phyloP scores from a whole-genome alignment of 2,888 invertebrate species.

The Acholoe squamosa region DNA sequence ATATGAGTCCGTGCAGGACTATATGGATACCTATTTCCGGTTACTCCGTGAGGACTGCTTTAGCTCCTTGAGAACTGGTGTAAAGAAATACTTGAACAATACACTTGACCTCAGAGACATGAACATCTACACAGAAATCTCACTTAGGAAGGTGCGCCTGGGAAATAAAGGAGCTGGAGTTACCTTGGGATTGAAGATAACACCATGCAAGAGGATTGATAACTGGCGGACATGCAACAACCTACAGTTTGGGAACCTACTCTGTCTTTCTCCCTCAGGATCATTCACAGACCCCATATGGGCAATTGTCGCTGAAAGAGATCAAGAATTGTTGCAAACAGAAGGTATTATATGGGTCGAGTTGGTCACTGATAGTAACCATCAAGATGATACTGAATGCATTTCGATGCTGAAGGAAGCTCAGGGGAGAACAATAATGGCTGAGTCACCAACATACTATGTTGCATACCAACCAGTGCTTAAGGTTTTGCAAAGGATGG shows the following conservation, averaged over 20 bases:
- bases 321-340: conserved; percentile 58
- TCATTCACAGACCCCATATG: conserved; percentile 68
- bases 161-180: conserved; percentile 52
- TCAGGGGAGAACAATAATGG: conserved; percentile 84
- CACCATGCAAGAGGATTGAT: conserved; percentile 55
- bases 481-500: conserved; percentile 87
- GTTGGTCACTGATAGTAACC: conserved; percentile 64
- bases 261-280: conserved; percentile 67
- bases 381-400: conserved; percentile 37
- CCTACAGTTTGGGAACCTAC: conserved; percentile 68
- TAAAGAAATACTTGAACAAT: conserved; percentile 61
- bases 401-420: conserved; percentile 46
- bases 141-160: conserved; percentile 57
- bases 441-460: conserved; percentile 90
- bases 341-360: conserved; percentile 65
- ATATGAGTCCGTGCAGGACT: conserved; percentile 64
- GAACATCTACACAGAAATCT: conserved; percentile 65
- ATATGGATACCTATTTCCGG: conserved; percentile 68
- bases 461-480: conserved; percentile 90
- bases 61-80: conserved; percentile 53
- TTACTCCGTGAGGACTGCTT: conserved; percentile 68
- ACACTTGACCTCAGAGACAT: conserved; percentile 67
- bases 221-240: conserved; percentile 65
- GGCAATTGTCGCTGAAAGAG: conserved; percentile 67
- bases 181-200: conserved; percentile 62